Conservation (phyloP, 2,113 vertebrate species). For the Sorex araneus region DNA sequence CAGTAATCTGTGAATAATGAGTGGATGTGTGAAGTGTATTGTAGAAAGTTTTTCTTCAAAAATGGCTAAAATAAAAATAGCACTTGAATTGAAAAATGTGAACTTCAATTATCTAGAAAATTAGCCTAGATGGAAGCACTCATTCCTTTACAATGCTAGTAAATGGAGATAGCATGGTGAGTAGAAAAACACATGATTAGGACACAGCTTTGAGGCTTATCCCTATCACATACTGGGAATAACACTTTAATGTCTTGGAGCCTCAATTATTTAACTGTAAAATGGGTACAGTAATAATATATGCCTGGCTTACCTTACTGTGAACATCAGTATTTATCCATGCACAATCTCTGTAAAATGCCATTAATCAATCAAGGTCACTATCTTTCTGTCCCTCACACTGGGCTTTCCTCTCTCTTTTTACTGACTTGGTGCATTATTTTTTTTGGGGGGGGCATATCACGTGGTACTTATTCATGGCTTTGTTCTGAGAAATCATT, state of each 20-base stretch:
- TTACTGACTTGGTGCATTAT: conserved; percentile 36
- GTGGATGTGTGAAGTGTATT: conserved; percentile 56
- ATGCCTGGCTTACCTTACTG: background rate
- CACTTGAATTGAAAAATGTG: conserved; percentile 48
- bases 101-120: conserved; percentile 78
- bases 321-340: background rate
- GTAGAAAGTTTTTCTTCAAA: conserved; percentile 74
- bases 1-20: conserved; percentile 73
- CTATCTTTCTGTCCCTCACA: background rate
- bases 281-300: conserved; percentile 28
- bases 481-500: too few relatives aligned
- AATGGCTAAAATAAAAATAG: conserved; percentile 77
- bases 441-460: background rate
- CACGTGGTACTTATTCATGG: too few relatives aligned
- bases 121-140: conserved; percentile 52
- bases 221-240: background rate
- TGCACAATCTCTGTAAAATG: background rate
- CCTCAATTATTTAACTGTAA: conserved; percentile 39
- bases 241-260: conserved; percentile 12
- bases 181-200: conserved; percentile 36
- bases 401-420: background rate
- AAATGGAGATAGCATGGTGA: conserved; percentile 43
- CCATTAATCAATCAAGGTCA: background rate
- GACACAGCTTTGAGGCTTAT: conserved; percentile 16
- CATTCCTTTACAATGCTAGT: conserved; percentile 25